Evolutionary conservation across 2,888 invertebrate species (phyloP), one percentile per base, ranked within the genome.

Genomic region (Leptopilina myrica): DNA sequence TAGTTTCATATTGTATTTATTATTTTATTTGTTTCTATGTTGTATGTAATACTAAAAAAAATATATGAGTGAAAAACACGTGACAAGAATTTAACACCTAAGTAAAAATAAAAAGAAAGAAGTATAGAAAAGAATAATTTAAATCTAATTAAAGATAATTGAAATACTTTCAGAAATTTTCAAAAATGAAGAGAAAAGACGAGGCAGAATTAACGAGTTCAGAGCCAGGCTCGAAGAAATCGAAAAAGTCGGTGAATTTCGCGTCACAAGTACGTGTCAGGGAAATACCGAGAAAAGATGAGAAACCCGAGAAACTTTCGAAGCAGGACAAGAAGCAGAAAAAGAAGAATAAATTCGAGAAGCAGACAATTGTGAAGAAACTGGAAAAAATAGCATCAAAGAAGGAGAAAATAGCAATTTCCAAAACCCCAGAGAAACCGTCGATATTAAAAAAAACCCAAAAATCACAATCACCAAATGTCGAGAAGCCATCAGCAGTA

Each of bases 321-420:
- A 75, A 76, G 6, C 80, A 79, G 62, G 64, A 11, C 7, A 66
- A 65, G 67, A 66, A 49, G 67, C 66, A 77, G 67, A 75, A 77
- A 59, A 84, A 84, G 46, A 81, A 78, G 59, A 67, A 77, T 33
- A 85, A 84, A 78, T 85, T 85, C 65, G 82, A 84, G 59, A 83
- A 84, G 66, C 69, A 80, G 20, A 78, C 76, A 5, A 65, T 66
- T 20, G 49, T 69, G 9, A 80, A 80, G 33, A 80, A 76, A 14
- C 6, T 78, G 11, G 80, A 80, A 7, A 82, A 80, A 53, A 59
- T 76, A 40, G 77, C 81, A 2, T 26, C 53, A 73, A 78, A 77
- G 62, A 80, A 76, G 11, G 53, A 77, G 33, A 79, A 79, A 76
- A 20, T 62, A 9, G 20, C 20, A 62, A 20, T 9, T n/a, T 62